Base-by-base conservation (phyloP, 2,797 vertebrate genomes). In the Varecia variegata region DNA sequence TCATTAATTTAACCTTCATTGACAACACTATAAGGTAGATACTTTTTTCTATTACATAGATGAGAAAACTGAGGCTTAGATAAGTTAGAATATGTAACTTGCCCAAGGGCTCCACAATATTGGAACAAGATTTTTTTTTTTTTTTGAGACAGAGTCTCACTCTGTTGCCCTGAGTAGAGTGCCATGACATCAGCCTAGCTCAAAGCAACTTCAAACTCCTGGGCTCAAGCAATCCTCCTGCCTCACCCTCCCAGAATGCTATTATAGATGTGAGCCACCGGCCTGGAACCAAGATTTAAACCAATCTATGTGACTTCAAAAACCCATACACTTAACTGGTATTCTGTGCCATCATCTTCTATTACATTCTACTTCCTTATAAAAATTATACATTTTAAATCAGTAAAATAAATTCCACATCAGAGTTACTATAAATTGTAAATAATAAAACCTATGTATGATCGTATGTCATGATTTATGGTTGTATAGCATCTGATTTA, bases 321-420 rank as follows among this genome's bases (percentile, higher is more conserved):
- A 91, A n/a, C 7, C 40, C 12, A 73, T 85, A 35, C 38, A 81
- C 15, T 93, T 95, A 90, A 84, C 15, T 94, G 21, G 0, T 68
- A 58, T 81, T 84, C 27, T 82, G 45, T 65, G 58, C 2, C 9
- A 88, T 92, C 32, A 47, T 35, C 3, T 90, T 84, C 30, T 35
- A 76, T 54, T 60, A 54, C 21, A 82, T 9, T 83, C 25, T 92
- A 82, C 17, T 80, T 92, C 38, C 17, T 20, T 73, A 45, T 73
- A 21, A 92, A 76, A 70, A 81, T 50, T 71, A 20, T 10, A 56
- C 52, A 27, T 77, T 91, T 91, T 91, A 94, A 90, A 62, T 92
- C 76, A 58, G 25, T 65, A 85, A 92, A 81, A 80, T 84, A 30
- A 95, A 94, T 91, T 71, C 18, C 23, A 93, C 93, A 68, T 70